A percentile compares a stretch with the other conserved stretches of the same genome.
Conservation (phyloP, 2,113 vertebrate genomes). For the Gulo gulo region DNA sequence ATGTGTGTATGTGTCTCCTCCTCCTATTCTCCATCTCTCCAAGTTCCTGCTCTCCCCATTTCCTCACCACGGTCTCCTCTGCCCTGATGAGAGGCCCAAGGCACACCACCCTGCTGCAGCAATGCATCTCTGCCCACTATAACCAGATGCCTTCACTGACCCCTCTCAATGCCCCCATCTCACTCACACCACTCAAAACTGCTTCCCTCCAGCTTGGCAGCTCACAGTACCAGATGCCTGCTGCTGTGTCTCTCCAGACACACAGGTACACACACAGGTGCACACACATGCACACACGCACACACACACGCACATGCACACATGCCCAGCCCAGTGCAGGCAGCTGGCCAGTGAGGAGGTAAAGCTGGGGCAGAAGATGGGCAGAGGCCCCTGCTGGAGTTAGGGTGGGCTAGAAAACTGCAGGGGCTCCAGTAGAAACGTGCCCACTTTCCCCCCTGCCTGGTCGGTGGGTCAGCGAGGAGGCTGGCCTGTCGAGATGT, state of each 20-base stretch:
- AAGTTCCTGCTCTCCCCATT: not conserved
- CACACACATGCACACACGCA: no score
- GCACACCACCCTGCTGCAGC: not conserved
- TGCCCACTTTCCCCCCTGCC: no score
- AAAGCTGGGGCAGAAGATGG: not conserved
- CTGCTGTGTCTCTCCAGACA: not conserved
- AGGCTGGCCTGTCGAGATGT: not conserved
- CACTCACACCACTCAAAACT: no score
- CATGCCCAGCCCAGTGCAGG: not conserved
- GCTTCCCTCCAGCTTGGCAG: not conserved
- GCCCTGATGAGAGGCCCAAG: not conserved
- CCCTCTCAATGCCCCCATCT: not conserved
- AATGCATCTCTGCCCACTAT: not conserved
- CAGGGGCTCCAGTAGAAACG: not conserved
- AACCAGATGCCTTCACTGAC: not conserved
- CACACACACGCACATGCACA: not conserved
- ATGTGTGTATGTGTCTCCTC: not conserved
- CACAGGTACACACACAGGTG: no score
- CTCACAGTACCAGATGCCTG: not conserved
- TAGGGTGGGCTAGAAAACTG: not conserved
- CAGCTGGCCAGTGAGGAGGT: not conserved
- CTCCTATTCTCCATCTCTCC: not conserved
- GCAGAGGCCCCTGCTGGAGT: not conserved
- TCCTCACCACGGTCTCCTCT: not conserved
- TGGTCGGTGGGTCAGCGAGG: accelerated